Conservation (phyloP, 2,113 vertebrate genomes). For the Tachuris rubrigastra region DNA sequence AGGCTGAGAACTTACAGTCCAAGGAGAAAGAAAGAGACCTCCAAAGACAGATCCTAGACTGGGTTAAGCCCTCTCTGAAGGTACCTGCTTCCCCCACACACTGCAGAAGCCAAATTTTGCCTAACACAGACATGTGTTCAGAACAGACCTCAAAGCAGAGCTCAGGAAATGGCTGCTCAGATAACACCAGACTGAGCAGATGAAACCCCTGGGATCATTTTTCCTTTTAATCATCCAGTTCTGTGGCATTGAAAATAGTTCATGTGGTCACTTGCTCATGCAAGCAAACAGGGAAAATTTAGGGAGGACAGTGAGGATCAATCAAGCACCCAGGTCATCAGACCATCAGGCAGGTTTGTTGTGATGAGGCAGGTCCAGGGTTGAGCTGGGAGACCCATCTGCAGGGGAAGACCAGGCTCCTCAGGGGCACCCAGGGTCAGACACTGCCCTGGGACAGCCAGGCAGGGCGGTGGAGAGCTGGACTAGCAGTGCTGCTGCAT, state of each 20-base stretch:
- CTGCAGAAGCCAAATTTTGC: background rate
- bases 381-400: fast-evolving
- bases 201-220: background rate
- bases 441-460: background rate
- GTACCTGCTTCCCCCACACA: background rate
- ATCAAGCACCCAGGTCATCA: background rate
- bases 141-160: background rate
- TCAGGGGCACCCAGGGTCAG: background rate
- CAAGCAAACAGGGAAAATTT: background rate
- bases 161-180: background rate
- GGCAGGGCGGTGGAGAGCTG: background rate
- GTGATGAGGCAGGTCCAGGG: background rate
- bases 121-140: background rate
- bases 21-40: background rate
- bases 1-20: background rate
- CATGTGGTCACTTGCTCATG: background rate
- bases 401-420: background rate
- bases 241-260: background rate
- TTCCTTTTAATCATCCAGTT: background rate
- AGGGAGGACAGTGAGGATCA: background rate
- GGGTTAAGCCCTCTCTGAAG: background rate
- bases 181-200: background rate
- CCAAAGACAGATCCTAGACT: background rate
- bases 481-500: background rate
- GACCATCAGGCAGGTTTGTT: background rate